Evolutionary conservation across 23 tunicate species (phyloP), one percentile per base, ranked within the genome.

Genomic region (Clavelina lepadiformis): DNA sequence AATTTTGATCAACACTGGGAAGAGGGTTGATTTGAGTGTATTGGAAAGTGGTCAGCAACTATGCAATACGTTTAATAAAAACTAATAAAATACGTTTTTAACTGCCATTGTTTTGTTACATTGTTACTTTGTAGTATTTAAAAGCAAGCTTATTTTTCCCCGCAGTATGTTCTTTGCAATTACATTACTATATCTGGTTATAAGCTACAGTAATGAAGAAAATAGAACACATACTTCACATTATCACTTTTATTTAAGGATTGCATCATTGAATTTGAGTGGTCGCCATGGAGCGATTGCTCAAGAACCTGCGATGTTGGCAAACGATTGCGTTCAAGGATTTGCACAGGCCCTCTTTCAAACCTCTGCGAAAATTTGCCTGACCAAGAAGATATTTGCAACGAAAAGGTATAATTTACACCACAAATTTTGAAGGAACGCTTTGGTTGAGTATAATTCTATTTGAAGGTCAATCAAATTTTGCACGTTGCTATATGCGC

Each of bases 361-460:
- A 76, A 26, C 15, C 49, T 22, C 31, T 82, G 89, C 67, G 41
- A 38, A 3, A 74, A 64, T 18, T 54, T 82, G 29, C 80, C 89
- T 11, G 74, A 49, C 44, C 80, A 82, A 47, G 89, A 82, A 56
- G 80, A 73, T 45, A 28, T 66, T 32, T 82, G 89, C 61, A 82
- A 82, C 47, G 46, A 37, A 26, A 59, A 65, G 61, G 89, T 65
- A 29, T 28, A 25, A 41, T 41, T 41, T 8, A 41, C 13, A 11
- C 11, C 49, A 15, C 15, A 11, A 15, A 11, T 15, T 11, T 41
- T 8, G 49, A 11, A 41, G 15, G 15, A 11, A 41, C n/a, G 11
- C 59, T 11, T 53, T 20, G 59, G 59, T 53, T 11, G 20, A 11
- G 20, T 53, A 53, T 6, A 53, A 18, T 41, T 8, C 49, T 41